Percentiles rank a stretch among this genome's conserved stretches.
Conservation (phyloP, 2,113 vertebrate species). For the Tachysurus fulvidraco region DNA sequence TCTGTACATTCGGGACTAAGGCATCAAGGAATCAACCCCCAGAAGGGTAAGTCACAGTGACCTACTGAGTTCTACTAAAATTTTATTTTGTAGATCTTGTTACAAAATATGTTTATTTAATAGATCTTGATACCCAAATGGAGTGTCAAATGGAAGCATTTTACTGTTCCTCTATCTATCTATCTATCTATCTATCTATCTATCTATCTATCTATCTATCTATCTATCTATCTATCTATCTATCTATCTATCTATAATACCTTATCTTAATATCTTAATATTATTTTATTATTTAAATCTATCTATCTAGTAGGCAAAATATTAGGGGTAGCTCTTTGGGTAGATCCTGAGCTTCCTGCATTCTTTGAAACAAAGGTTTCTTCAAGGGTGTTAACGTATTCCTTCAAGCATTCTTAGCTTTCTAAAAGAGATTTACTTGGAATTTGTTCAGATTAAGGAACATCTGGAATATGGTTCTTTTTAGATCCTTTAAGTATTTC, state of each 20-base stretch:
- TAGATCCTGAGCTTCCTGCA: neutral
- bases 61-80: too few species aligned
- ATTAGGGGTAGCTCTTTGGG: neutral
- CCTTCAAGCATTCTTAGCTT: neutral
- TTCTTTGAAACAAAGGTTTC: neutral
- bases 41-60: too few species aligned
- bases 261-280: too few species aligned
- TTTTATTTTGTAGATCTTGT: too few species aligned
- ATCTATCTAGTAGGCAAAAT: neutral
- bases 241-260: neutral
- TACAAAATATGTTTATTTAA: too few species aligned
- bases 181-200: neutral
- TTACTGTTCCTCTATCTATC: neutral
- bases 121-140: too few species aligned
- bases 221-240: conserved; percentile 3
- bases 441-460: neutral
- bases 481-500: neutral
- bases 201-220: neutral
- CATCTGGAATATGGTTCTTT: neutral
- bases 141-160: too few species aligned
- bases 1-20: too few species aligned
- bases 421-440: neutral
- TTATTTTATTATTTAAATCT: too few species aligned
- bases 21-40: too few species aligned
- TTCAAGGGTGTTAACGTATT: neutral